Evolutionary conservation across 2,113 vertebrate genomes (phyloP).

Genomic region (Sapajus apella): DNA sequence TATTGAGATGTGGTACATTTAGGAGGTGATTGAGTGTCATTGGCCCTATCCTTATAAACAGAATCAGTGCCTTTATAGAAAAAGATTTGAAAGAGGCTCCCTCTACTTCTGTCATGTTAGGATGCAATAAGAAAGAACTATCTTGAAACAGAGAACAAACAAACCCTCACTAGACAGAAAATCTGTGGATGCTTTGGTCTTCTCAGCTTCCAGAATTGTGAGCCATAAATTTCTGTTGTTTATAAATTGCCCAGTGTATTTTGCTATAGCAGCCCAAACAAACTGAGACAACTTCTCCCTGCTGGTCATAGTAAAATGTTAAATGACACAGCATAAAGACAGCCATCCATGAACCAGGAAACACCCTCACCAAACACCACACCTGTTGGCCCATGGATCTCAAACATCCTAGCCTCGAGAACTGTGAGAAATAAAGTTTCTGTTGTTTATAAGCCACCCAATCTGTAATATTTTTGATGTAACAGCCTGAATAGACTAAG

Average conservation of each 20-base stretch:
- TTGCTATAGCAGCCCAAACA: neutral
- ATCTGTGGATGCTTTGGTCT: neutral
- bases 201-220: neutral
- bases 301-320: neutral
- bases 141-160: neutral
- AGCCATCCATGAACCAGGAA: neutral
- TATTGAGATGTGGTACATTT: neutral
- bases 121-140: neutral
- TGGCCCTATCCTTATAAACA: neutral
- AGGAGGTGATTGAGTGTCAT: neutral
- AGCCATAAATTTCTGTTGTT: neutral
- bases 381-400: neutral
- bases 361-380: neutral
- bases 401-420: neutral
- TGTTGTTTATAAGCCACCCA: neutral
- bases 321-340: neutral
- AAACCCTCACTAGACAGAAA: neutral
- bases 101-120: neutral
- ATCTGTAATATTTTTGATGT: neutral
- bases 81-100: neutral
- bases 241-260: neutral
- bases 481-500: neutral
- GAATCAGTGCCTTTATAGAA: neutral
- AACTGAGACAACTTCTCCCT: neutral
- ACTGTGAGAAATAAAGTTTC: neutral